phyloP scores from a whole-genome alignment of 2,113 vertebrate species.

The Aviceda subcristata region DNA sequence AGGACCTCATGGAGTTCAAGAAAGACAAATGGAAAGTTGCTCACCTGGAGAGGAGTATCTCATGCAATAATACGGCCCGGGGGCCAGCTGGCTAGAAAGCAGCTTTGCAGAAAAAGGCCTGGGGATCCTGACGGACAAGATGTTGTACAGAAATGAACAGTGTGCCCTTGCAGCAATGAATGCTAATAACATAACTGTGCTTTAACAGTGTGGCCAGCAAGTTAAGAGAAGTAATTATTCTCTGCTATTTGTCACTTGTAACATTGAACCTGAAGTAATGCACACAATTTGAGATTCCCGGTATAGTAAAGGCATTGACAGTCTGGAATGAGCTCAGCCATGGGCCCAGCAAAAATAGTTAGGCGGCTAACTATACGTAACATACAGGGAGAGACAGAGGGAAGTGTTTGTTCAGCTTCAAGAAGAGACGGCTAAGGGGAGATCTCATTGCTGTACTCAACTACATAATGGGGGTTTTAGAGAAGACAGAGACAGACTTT shows the following conservation, averaged over 20 bases:
- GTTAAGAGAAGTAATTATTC: background rate
- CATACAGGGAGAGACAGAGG: background rate
- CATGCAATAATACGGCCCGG: background rate
- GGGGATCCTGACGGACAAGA: background rate
- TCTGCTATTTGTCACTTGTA: background rate
- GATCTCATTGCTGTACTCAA: background rate
- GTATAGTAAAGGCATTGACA: background rate
- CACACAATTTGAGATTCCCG: background rate
- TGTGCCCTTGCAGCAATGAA: background rate
- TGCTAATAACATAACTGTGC: background rate
- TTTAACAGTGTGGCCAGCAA: background rate
- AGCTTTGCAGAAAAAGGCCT: background rate
- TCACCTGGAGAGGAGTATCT: background rate
- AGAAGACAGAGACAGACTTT: background rate
- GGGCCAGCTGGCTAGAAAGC: background rate
- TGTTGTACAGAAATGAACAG: background rate
- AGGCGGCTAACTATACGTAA: background rate
- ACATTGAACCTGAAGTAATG: background rate
- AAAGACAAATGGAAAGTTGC: background rate
- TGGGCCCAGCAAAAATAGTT: background rate
- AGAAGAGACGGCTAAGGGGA: background rate
- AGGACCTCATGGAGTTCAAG: background rate
- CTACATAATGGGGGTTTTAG: background rate
- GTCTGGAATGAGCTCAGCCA: background rate
- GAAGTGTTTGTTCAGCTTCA: background rate